Base-by-base conservation (phyloP, 2,888 invertebrate genomes). In the Bugula neritina region DNA sequence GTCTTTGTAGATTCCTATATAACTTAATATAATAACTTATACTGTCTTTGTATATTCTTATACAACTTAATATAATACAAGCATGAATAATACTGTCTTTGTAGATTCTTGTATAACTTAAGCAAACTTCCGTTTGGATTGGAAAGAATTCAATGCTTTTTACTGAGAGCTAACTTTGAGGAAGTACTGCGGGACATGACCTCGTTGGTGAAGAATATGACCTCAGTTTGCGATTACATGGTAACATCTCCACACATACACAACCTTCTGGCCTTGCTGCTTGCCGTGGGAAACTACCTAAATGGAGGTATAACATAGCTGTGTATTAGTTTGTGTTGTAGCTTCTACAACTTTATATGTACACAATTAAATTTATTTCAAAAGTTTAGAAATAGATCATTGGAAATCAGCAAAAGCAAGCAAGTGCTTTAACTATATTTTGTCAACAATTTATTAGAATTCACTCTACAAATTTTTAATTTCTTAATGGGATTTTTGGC, bases 261-360 rank as follows among this genome's bases (percentile, higher is more conserved):
- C 5, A 25, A 63, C 10, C 31, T 63, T 29, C 27, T 63, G 27
- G 27, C 63, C n/a, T n/a, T 31, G 2, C 17, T 63, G 31, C 63
- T 63, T 21, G 63, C 63, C 27, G 63, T 63, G 27, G 63, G 63
- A 3, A 63, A 63, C 27, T 63, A 63, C 31, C n/a, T 63, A 13
- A 63, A 63, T 34, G 63, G 29, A 29, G 63, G 63, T 63, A 31
- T 29, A 31, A n/a, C 17, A n/a, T n/a, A n/a, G n/a, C n/a, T n/a
- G n/a, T n/a, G n/a, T n/a, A n/a, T n/a, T n/a, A n/a, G n/a, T n/a
- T n/a, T n/a, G n/a, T n/a, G n/a, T n/a, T n/a, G n/a, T n/a, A n/a
- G n/a, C n/a, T n/a, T n/a, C n/a, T n/a, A n/a, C n/a, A n/a, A n/a
- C n/a, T n/a, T n/a, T n/a, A n/a, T n/a, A n/a, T n/a, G n/a, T n/a